Evolutionary conservation across 2,797 vertebrate genomes (phyloP), one percentile per base, ranked within the genome.

Genomic region (Triplophysa yarkandensis): DNA sequence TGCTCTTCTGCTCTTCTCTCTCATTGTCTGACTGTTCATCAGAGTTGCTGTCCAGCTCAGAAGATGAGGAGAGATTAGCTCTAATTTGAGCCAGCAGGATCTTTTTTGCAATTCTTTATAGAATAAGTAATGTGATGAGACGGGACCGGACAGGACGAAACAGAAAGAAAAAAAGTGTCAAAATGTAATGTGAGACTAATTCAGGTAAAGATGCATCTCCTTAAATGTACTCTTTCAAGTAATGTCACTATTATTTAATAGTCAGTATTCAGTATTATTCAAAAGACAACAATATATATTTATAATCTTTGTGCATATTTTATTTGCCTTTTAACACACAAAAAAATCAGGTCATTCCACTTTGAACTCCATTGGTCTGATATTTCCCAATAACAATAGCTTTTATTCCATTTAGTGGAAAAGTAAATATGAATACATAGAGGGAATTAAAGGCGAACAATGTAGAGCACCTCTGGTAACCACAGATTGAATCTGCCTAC

Each of bases 31-130:
- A 78, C 84, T 87, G 88, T 80, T 89, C 94, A 68, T 93, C 95
- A 67, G 94, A 92, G 75, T 89, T 91, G 87, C 94, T 88, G 78
- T 95, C 94, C 41, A 87, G 90, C 65, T 89, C 92, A 54, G 95
- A 95, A 70, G 95, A 91, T 60, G 96, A 95, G 67, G 95, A 95
- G 88, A 92, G 87, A 93, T 95, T 94, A 85, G 95, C 95, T 91
- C 94, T 96, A 91, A 99, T 98, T 94, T 95, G 93, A 90, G 97
- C 95, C 92, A 99, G 94, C 83, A 98, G 95, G 90, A 98, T 96
- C 93, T 97, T 95, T 94, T 96, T 98, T 88, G 97, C 97, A 92
- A 99, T 98, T 96, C 97, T 98, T 94, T 90, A 86, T 89, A 91
- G 88, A 87, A 87, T 91, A 92, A 78, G 63, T 46, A 81, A 78